Conservation (phyloP, 2,888 invertebrate genomes). For the Congeria kusceri region DNA sequence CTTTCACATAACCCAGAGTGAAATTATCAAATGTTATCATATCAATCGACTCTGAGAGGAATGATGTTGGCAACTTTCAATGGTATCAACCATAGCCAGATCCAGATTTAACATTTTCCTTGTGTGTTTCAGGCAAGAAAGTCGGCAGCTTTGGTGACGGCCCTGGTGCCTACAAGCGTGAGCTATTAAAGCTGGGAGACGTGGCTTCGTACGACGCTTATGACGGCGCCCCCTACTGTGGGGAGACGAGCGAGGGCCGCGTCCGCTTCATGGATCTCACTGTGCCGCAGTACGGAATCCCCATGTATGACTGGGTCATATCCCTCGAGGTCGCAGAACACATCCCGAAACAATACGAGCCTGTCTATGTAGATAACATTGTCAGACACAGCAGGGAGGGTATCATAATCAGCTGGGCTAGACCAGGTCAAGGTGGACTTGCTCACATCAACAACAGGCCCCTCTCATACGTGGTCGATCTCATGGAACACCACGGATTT, state of each 20-base stretch:
- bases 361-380: conserved; percentile 65
- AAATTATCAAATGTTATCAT: no score
- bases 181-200: conserved; percentile 45
- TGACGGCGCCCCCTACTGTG: conserved; percentile 69
- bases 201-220: conserved; percentile 62
- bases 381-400: conserved; percentile 62
- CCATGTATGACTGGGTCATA: conserved; percentile 69
- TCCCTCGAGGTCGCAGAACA: conserved; percentile 72
- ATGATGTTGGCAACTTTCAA: no score
- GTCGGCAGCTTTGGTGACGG: conserved; percentile 73
- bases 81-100: no score
- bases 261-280: conserved; percentile 69
- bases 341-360: conserved; percentile 65
- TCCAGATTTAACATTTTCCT: no score
- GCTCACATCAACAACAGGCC: conserved; percentile 65
- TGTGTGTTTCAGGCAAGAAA: conserved; percentile 41
- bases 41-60: no score
- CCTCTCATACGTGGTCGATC: conserved; percentile 45
- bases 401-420: conserved; percentile 70
- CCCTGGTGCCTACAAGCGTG: conserved; percentile 64
- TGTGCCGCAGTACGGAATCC: conserved; percentile 67
- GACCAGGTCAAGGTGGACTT: conserved; percentile 63
- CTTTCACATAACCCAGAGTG: no score
- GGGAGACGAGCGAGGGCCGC: conserved; percentile 60
- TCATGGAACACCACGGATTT: conserved; percentile 53